Conservation (phyloP, 2,888 invertebrate species). For the Muschampia plurimacula region DNA sequence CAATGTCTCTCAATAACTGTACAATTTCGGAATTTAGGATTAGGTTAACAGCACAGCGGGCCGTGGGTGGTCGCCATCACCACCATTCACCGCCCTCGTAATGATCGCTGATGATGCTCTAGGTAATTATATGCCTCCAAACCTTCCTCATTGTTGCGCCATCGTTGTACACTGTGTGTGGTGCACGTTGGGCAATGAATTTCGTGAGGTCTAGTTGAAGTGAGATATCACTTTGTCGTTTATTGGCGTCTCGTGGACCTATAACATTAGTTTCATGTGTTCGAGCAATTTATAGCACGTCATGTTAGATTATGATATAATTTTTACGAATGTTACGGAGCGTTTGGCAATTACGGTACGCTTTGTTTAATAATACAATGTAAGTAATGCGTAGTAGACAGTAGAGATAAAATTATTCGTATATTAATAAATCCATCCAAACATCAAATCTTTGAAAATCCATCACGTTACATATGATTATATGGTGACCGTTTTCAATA, state of each 20-base stretch:
- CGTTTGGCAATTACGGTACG: slow-evolving; percentile 1
- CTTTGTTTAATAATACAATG: neutral
- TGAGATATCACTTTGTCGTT: slow-evolving; percentile 10
- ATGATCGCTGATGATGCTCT: slow-evolving; percentile 69
- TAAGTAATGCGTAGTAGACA: neutral
- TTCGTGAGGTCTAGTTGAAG: slow-evolving; percentile 16
- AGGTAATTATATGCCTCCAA: slow-evolving; percentile 74
- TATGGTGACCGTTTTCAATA: too few species aligned
- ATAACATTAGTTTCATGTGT: slow-evolving; percentile 20
- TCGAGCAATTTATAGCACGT: slow-evolving; percentile 8
- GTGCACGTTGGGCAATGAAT: slow-evolving; percentile 51
- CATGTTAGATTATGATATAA: neutral
- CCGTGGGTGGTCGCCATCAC: slow-evolving; percentile 66
- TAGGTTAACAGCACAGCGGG: slow-evolving; percentile 39
- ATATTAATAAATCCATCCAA: too few species aligned
- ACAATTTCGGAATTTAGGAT: slow-evolving; percentile 6
- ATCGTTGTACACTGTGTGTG: slow-evolving; percentile 52
- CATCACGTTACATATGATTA: too few species aligned
- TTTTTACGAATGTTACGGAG: neutral
- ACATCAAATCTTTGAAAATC: too few species aligned
- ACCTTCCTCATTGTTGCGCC: slow-evolving; percentile 69
- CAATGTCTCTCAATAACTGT: neutral
- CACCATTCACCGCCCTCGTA: slow-evolving; percentile 55
- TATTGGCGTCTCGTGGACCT: slow-evolving; percentile 2
- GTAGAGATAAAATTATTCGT: too few species aligned